Evolutionary conservation across 1,140 invertebrate species (phyloP).

Genomic region (Hyles euphorbiae): DNA sequence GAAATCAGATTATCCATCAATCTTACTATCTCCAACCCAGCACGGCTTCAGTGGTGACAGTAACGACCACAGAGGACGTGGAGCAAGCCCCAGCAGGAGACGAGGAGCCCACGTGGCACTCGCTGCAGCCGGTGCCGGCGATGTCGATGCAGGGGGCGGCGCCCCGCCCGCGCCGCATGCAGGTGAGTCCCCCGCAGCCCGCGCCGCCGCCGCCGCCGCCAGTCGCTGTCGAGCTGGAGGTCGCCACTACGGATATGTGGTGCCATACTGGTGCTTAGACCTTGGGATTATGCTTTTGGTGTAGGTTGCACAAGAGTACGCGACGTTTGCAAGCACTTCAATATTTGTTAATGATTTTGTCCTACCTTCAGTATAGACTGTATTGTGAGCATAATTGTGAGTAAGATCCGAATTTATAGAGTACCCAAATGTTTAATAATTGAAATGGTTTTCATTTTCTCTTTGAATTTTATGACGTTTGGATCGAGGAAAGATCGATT

Average conservation of each 20-base stretch:
- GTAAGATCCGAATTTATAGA: too few relatives aligned
- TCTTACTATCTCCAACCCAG: conserved; percentile 8
- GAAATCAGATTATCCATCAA: too few relatives aligned
- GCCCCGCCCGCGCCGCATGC: conserved; percentile 30
- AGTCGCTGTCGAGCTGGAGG: conserved; percentile 60
- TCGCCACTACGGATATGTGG: conserved; percentile 66
- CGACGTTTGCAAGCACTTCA: too few relatives aligned
- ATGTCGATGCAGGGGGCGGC: conserved; percentile 49
- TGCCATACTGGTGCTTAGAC: conserved; percentile 31
- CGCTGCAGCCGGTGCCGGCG: conserved; percentile 22
- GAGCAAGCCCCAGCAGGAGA: conserved; percentile 4
- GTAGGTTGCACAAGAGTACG: background rate
- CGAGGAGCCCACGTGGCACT: conserved; percentile 8
- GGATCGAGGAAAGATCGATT: too few relatives aligned
- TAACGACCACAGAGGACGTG: conserved; percentile 45
- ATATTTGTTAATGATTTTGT: too few relatives aligned
- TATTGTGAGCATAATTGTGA: too few relatives aligned
- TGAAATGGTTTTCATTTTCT: too few relatives aligned
- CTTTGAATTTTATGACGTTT: too few relatives aligned
- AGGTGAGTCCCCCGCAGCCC: conserved; percentile 45
- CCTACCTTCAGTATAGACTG: too few relatives aligned
- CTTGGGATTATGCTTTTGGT: background rate
- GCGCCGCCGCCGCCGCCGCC: conserved; percentile 62
- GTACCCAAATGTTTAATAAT: too few relatives aligned
- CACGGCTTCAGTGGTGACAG: conserved; percentile 38